Evolutionary conservation across 1,140 invertebrate genomes (phyloP).

Genomic region (Thaumetopoea pityocampa): DNA sequence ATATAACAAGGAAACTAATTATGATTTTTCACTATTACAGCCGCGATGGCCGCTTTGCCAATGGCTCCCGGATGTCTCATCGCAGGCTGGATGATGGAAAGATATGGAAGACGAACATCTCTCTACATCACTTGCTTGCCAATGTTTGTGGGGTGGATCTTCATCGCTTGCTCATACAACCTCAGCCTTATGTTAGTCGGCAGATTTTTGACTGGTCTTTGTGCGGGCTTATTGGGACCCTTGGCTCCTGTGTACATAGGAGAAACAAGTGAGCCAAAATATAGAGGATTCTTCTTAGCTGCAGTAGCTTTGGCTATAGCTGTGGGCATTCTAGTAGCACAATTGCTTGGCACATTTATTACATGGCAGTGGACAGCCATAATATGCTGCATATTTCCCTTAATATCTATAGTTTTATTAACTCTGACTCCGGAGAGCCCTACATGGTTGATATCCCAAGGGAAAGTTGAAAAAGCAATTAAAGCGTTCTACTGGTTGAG

Average conservation of each 20-base stretch:
- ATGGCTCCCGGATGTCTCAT: conserved; percentile 79
- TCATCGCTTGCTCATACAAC: conserved; percentile 75
- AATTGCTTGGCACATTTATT: conserved; percentile 78
- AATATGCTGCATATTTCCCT: conserved; percentile 72
- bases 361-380: conserved; percentile 77
- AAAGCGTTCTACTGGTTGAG: conserved; percentile 74
- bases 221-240: conserved; percentile 73
- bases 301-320: conserved; percentile 75
- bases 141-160: conserved; percentile 81
- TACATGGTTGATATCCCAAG: conserved; percentile 79
- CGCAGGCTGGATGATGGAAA: conserved; percentile 79
- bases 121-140: conserved; percentile 79
- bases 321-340: conserved; percentile 75
- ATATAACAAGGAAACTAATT: not conserved
- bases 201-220: conserved; percentile 81
- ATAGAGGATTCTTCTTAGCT: conserved; percentile 77
- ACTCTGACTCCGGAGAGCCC: conserved; percentile 83
- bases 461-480: conserved; percentile 68
- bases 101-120: conserved; percentile 79
- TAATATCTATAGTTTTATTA: conserved; percentile 66
- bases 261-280: conserved; percentile 77
- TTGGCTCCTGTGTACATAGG: conserved; percentile 76
- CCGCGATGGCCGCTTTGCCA: conserved; percentile 77
- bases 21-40: conserved; percentile 48
- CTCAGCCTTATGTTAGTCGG: conserved; percentile 77